Evolutionary conservation across 2,797 vertebrate genomes (phyloP).

Genomic region (Hapalemur alaotrensis): DNA sequence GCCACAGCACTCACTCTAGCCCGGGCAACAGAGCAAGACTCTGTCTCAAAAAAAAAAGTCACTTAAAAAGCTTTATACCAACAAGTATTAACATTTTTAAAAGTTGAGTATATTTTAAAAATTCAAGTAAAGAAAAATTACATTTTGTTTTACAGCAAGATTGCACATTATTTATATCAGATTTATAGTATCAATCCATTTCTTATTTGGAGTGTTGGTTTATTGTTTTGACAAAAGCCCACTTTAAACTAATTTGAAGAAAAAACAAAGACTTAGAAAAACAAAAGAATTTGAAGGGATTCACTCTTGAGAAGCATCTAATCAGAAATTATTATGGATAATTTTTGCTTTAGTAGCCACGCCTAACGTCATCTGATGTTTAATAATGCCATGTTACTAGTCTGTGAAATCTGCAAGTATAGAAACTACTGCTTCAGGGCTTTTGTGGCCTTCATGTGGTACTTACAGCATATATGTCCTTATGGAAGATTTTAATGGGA

Average conservation of each 20-base stretch:
- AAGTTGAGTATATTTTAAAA: slow-evolving; percentile 10
- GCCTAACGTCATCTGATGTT: background rate
- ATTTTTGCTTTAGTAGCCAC: background rate
- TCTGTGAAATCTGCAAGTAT: background rate
- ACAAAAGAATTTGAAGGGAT: background rate
- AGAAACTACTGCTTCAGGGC: background rate
- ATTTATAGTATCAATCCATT: background rate
- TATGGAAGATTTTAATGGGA: background rate
- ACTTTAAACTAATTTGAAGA: background rate
- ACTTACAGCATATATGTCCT: background rate
- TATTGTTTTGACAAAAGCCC: background rate
- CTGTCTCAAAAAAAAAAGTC: too few relatives aligned
- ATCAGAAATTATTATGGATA: background rate
- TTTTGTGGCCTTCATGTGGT: too few relatives aligned
- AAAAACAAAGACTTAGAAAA: background rate
- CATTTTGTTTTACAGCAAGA: background rate
- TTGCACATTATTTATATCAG: background rate
- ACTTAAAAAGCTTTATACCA: background rate
- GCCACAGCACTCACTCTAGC: too few relatives aligned
- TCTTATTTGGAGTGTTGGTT: background rate
- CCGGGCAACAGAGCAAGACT: too few relatives aligned
- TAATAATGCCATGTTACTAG: background rate
- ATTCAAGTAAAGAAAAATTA: background rate
- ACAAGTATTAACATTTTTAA: background rate
- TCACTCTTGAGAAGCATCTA: background rate